These are phyloP conservation scores for Ptychoptera albimana DNA, from an alignment of 2,888 invertebrate genomes.

Conservation along the genomic window DNA sequence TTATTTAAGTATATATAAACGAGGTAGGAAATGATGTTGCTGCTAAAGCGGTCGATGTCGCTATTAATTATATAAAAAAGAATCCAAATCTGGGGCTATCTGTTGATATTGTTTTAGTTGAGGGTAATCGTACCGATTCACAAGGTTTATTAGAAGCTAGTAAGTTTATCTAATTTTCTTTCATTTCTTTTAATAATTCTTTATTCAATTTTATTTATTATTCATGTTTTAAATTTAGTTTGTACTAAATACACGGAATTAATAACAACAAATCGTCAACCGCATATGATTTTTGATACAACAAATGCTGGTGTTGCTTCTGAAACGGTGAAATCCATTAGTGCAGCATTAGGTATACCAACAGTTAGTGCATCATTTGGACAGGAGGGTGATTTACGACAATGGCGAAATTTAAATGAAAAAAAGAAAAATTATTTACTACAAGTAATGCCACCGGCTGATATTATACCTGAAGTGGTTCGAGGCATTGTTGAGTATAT, in stretches of 20 bases:
- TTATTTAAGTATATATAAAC: slow-evolving; percentile 48
- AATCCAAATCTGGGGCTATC: slow-evolving; percentile 48
- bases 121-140: slow-evolving; percentile 56
- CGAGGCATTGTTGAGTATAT: slow-evolving; percentile 64
- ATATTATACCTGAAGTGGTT: slow-evolving; percentile 68
- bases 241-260: slow-evolving; percentile 56
- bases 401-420: slow-evolving; percentile 60
- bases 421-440: slow-evolving; percentile 60
- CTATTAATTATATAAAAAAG: slow-evolving; percentile 50
- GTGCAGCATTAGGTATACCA: slow-evolving; percentile 60
- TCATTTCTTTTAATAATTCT: not conserved
- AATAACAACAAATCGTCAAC: slow-evolving; percentile 44
- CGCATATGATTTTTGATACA: slow-evolving; percentile 67
- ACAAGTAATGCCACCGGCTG: slow-evolving; percentile 63
- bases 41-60: slow-evolving; percentile 53
- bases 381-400: slow-evolving; percentile 63
- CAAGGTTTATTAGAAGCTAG: slow-evolving; percentile 51
- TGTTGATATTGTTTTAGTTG: slow-evolving; percentile 37
- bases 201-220: not conserved
- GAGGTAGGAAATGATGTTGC: slow-evolving; percentile 58
- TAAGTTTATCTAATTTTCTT: slow-evolving; percentile 23
- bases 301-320: slow-evolving; percentile 68
- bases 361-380: slow-evolving; percentile 77
- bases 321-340: slow-evolving; percentile 73
- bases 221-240: slow-evolving; percentile 34